Evolutionary conservation across 1,140 invertebrate genomes (phyloP).

Genomic region (Protaetia brevitarsis): DNA sequence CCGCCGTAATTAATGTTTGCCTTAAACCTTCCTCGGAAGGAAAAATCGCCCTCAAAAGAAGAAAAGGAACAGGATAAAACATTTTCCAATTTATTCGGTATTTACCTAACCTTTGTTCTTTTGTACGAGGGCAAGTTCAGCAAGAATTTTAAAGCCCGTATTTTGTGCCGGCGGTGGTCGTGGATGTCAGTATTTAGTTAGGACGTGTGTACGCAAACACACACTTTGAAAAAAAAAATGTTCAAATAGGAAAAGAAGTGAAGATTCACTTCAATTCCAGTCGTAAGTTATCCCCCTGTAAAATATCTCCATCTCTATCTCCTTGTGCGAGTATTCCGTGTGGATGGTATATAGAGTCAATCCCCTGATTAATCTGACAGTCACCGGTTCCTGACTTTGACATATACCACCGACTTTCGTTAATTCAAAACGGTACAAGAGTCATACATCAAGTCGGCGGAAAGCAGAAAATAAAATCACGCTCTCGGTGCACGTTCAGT

Average conservation of each 20-base stretch:
- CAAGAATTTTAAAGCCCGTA: neutral
- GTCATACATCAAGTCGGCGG: neutral
- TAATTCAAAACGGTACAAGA: constrained; percentile 16
- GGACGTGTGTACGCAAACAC: neutral
- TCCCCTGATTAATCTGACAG: constrained; percentile 12
- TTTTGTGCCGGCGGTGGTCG: neutral
- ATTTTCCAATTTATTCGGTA: neutral
- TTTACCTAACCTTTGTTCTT: neutral
- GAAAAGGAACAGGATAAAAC: neutral
- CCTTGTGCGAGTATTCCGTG: neutral
- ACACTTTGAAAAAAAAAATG: neutral
- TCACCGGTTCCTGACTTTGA: constrained; percentile 9
- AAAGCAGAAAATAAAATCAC: constrained; percentile 12
- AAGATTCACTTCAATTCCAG: neutral
- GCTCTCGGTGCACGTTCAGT: neutral
- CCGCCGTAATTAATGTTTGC: neutral
- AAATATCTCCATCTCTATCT: neutral
- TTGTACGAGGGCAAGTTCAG: neutral
- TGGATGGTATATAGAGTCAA: too few relatives aligned
- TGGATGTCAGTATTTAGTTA: neutral
- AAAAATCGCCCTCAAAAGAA: neutral
- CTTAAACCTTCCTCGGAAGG: neutral
- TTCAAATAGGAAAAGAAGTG: neutral
- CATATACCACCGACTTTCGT: constrained; percentile 11
- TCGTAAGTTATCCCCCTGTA: neutral